A percentile compares a stretch with the other conserved stretches of the same genome.
These are phyloP conservation scores for Ctenoplectra terminalis DNA, from an alignment of 1,140 invertebrate genomes.

Conservation along the genomic window DNA sequence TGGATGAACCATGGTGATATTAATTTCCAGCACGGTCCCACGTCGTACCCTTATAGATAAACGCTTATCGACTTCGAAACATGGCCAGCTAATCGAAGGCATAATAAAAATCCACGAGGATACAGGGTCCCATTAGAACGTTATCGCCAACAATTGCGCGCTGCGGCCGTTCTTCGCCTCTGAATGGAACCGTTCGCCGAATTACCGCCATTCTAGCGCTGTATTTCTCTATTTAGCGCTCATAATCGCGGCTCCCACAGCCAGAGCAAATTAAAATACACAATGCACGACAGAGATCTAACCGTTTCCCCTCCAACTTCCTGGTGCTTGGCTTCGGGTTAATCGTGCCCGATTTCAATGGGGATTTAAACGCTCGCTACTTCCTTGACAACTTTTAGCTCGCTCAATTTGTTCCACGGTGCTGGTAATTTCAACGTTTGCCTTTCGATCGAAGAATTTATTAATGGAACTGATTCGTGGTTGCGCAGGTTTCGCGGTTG, in stretches of 20 bases:
- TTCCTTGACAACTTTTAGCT: neutral
- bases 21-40: too few species aligned
- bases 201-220: conserved; percentile 1
- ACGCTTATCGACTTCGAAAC: neutral
- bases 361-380: neutral
- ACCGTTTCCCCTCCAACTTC: neutral
- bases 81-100: neutral
- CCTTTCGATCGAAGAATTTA: neutral
- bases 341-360: conserved; percentile 15
- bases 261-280: conserved; percentile 12
- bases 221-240: conserved; percentile 18
- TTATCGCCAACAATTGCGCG: conserved; percentile 14
- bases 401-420: neutral
- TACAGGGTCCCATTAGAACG: neutral
- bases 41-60: too few species aligned
- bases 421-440: neutral
- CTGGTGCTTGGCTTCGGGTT: neutral
- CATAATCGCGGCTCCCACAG: neutral
- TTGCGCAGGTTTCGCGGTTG: too few species aligned
- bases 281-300: conserved; percentile 14
- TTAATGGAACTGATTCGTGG: too few species aligned
- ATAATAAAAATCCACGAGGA: conserved; percentile 10
- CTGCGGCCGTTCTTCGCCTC: neutral
- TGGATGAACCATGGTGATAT: too few species aligned
- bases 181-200: conserved; percentile 16